Evolutionary conservation across 2,113 vertebrate species (phyloP), one percentile per base, ranked within the genome.

Genomic region (Ammodytes dubius): DNA sequence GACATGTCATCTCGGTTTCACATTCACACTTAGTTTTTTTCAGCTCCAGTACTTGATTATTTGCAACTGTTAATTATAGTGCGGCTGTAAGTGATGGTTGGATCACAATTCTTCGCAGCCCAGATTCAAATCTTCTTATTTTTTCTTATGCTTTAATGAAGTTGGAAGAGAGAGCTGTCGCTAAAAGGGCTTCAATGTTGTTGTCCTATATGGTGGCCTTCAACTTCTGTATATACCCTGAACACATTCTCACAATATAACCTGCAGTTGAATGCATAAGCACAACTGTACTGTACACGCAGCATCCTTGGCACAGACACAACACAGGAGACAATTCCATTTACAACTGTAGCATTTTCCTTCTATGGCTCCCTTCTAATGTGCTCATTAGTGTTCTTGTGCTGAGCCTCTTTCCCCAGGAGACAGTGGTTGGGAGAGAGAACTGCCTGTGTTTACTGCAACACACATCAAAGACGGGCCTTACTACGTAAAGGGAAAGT

Each of bases 381-480:
- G 93, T 84, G 86, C 94, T 95, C 94, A 95, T 95, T 95, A 95
- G 94, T 91, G 93, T 91, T 90, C 89, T 91, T 86, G 87, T 89
- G 88, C 87, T 75, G 82, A 89, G 88, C 85, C 80, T 74, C 56
- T 83, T 88, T 87, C 93, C 94, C 79, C 87, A 77, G 79, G 94
- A 93, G 91, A 93, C 75, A 14, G 70, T 81, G 87, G 89, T 91
- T 27, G 83, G 83, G 83, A 86, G 84, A 93, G 79, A 93, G 79
- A 91, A 88, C 87, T 63, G 88, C 83, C 78, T 90, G 84, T 93
- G 93, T 95, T 95, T 94, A 94, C 93, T 89, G 94, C 92, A 71
- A 73, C 79, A 77, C 80, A 93, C 93, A 92, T 93, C 93, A 94
- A 95, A 94, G 91, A 71, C 27, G 35, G 19, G 79, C 88, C 88